Evolutionary conservation across 1,140 invertebrate genomes (phyloP).

Genomic region (Anastatus disparis): DNA sequence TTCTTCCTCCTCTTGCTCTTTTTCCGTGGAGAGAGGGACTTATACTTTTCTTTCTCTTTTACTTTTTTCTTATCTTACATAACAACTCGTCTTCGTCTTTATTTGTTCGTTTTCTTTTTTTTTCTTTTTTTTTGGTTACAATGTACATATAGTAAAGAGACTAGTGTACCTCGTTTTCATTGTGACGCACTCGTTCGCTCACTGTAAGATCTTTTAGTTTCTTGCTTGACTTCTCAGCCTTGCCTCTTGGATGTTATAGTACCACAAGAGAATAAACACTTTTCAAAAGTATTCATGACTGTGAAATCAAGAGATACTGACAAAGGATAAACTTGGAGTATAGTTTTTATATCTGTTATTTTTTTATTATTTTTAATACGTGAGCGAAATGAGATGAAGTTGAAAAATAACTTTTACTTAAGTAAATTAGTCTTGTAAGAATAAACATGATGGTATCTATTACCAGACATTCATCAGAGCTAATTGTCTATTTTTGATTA

Average conservation of each 20-base stretch:
- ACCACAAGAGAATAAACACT: slow-evolving; percentile 1
- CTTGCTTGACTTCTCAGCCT: neutral
- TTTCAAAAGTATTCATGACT: neutral
- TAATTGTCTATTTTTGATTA: neutral
- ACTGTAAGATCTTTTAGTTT: neutral
- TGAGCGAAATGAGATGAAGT: neutral
- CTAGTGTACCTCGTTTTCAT: neutral
- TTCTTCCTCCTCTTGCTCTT: slow-evolving; percentile 5
- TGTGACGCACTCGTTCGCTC: neutral
- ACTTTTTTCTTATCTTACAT: neutral
- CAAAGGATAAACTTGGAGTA: neutral
- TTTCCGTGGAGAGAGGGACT: neutral
- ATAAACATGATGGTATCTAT: neutral
- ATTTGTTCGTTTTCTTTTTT: neutral
- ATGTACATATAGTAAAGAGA: neutral
- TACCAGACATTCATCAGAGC: neutral
- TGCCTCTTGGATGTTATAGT: neutral
- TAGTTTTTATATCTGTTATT: no score
- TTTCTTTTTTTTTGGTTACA: slow-evolving; percentile 3
- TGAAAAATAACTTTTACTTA: neutral
- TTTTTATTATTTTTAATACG: slow-evolving; percentile 11
- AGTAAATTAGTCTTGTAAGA: neutral
- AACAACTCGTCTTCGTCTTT: no score
- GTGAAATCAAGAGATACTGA: slow-evolving; percentile 3
- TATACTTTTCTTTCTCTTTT: neutral